A percentile compares a stretch with the other conserved stretches of the same genome.
Conservation (phyloP, 1,140 invertebrate genomes). For the Zelostemma sp. region DNA sequence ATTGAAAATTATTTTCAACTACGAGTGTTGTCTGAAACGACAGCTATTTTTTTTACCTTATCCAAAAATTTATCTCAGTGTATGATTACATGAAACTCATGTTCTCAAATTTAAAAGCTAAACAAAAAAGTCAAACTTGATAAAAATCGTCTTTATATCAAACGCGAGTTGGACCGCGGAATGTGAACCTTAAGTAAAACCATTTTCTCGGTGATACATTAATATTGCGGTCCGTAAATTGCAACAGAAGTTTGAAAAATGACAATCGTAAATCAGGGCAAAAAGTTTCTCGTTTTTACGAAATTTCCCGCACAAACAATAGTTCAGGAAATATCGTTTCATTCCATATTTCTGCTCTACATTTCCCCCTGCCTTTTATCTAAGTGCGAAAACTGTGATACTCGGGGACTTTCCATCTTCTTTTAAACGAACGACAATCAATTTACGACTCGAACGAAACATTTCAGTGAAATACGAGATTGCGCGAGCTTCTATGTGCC, state of each 20-base stretch:
- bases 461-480: not conserved
- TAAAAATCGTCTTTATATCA: no score
- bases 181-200: no score
- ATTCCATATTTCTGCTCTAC: not conserved
- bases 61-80: no score
- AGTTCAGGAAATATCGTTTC: slow-evolving; percentile 24
- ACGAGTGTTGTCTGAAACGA: no score
- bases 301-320: slow-evolving; percentile 28
- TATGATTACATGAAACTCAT: no score
- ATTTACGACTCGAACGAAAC: not conserved
- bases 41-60: no score
- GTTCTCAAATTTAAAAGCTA: no score
- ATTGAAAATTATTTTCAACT: no score
- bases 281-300: slow-evolving; percentile 16
- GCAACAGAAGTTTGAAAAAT: not conserved
- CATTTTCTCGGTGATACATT: not conserved
- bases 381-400: not conserved
- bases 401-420: not conserved
- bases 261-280: slow-evolving; percentile 31
- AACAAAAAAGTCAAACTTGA: no score
- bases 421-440: not conserved
- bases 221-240: not conserved
- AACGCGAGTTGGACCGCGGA: no score
- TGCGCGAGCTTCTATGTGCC: not conserved
- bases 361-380: slow-evolving; percentile 1